Evolutionary conservation across 2,113 vertebrate species (phyloP).

Genomic region (Aldabrachelys gigantea): DNA sequence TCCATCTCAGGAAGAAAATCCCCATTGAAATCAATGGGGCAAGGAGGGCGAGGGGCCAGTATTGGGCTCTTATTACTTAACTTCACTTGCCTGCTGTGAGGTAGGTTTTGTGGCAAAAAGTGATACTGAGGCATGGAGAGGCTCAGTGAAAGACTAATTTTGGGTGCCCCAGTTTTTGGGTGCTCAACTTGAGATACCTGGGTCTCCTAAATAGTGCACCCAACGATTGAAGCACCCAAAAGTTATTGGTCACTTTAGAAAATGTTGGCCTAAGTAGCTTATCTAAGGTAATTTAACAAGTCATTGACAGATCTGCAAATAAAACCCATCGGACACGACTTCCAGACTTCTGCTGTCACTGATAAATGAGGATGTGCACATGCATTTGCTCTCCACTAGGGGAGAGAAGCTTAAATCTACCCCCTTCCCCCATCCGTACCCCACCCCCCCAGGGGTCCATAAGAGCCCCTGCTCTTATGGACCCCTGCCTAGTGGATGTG

Average conservation of each 20-base stretch:
- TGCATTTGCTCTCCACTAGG: not conserved
- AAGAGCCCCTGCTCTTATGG: no score
- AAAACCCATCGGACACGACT: not conserved
- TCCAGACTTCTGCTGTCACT: no score
- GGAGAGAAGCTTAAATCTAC: not conserved
- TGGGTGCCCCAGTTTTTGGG: not conserved
- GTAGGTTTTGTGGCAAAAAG: not conserved
- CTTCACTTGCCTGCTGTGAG: not conserved
- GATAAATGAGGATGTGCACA: not conserved
- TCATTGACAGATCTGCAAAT: not conserved
- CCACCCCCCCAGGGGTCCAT: not conserved
- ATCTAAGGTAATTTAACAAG: not conserved
- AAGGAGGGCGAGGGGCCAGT: not conserved
- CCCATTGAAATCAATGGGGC: not conserved
- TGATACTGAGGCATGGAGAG: not conserved
- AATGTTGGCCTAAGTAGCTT: not conserved
- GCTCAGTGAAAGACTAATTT: not conserved
- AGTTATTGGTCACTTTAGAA: not conserved
- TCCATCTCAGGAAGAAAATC: not conserved
- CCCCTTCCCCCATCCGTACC: no score
- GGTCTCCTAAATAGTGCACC: not conserved
- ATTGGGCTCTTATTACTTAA: not conserved
- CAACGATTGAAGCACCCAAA: not conserved
- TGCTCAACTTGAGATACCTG: not conserved
- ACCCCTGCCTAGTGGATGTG: not conserved